Conservation (phyloP, 2,888 invertebrate genomes). For the Rhyacophila evoluta region DNA sequence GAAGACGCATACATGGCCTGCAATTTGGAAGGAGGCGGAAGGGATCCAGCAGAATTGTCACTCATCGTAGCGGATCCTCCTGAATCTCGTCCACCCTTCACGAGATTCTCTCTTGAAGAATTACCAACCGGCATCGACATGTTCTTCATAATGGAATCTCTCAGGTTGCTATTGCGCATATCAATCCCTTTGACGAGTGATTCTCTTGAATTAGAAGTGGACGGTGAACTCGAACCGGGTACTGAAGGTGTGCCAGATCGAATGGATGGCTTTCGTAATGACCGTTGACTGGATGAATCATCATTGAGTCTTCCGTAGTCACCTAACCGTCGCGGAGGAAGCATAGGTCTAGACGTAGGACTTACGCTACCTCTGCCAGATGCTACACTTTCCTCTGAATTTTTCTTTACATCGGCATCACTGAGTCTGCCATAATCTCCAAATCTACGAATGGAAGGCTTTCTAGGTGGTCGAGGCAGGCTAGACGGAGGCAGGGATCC, state of each 20-base stretch:
- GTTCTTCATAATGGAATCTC: conserved; percentile 53
- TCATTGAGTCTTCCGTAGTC: conserved; percentile 73
- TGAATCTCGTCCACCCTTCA: conserved; percentile 62
- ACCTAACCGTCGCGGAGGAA: conserved; percentile 67
- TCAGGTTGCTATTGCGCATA: conserved; percentile 59
- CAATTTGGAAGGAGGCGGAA: conserved; percentile 75
- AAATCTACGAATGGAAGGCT: conserved; percentile 69
- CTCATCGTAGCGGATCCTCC: conserved; percentile 66
- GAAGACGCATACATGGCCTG: conserved; percentile 69
- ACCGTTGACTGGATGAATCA: conserved; percentile 61
- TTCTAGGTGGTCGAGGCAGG: conserved; percentile 77
- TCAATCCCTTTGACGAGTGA: conserved; percentile 58
- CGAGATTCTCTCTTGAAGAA: conserved; percentile 51
- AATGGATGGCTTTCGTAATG: conserved; percentile 60
- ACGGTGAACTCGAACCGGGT: conserved; percentile 67
- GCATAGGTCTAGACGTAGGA: conserved; percentile 66
- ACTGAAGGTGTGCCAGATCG: conserved; percentile 61
- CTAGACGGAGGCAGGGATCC: conserved; percentile 80
- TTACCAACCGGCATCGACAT: conserved; percentile 52
- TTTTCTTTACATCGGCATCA: conserved; percentile 65
- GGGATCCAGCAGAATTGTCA: conserved; percentile 69
- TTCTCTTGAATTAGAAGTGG: conserved; percentile 68
- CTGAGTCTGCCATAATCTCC: conserved; percentile 77
- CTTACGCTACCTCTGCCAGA: conserved; percentile 61
- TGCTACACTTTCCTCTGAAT: conserved; percentile 60